Percentiles rank a stretch among this genome's conserved stretches.
Conservation (phyloP, 2,797 vertebrate genomes). For the Macrochelys suwanniensis region DNA sequence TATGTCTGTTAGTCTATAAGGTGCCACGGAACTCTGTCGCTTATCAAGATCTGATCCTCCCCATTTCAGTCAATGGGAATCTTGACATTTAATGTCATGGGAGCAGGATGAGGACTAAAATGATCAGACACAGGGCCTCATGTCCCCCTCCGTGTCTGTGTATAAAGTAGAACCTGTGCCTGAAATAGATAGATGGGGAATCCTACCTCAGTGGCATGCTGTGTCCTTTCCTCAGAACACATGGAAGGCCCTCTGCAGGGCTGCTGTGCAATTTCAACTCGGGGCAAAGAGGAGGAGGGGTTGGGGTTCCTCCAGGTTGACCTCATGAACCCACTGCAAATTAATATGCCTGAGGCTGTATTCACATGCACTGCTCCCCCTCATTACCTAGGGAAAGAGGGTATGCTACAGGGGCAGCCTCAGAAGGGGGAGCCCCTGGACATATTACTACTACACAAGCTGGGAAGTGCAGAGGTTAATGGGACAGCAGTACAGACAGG, state of each 20-base stretch:
- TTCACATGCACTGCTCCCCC: not conserved
- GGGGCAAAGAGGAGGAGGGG: not conserved
- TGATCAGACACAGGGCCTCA: not conserved
- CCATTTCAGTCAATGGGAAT: not conserved
- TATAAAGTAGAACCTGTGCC: not conserved
- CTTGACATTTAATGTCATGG: not conserved
- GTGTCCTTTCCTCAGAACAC: not conserved
- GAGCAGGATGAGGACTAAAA: not conserved
- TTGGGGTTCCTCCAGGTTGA: not conserved
- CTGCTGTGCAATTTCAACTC: not conserved
- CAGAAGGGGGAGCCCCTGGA: not conserved
- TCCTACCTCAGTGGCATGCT: not conserved
- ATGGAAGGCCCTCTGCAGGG: not conserved
- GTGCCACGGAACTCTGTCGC: no score
- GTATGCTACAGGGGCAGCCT: not conserved
- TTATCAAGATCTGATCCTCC: rapidly evolving
- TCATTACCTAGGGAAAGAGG: not conserved
- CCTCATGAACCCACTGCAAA: not conserved
- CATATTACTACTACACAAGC: not conserved
- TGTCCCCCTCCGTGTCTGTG: no score
- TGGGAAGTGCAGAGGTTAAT: not conserved
- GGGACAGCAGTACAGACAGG: not conserved
- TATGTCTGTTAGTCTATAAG: no score
- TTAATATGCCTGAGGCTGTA: not conserved
- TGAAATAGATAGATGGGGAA: not conserved